Evolutionary conservation across 2,797 vertebrate genomes (phyloP).

Genomic region (Cossypha heuglini): DNA sequence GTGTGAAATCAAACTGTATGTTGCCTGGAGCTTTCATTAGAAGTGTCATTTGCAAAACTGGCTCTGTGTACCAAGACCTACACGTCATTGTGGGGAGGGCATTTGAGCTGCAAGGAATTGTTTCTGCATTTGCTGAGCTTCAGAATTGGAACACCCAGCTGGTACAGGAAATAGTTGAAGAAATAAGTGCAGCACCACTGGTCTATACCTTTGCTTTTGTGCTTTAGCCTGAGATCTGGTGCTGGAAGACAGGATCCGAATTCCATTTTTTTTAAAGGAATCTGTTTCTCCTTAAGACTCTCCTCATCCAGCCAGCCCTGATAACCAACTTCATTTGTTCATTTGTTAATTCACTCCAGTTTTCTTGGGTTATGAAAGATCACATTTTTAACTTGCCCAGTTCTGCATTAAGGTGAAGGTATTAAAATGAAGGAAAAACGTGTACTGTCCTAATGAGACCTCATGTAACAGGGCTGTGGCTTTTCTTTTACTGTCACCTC

Average conservation of each 20-base stretch:
- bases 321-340: not conserved
- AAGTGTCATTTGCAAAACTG: not conserved
- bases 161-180: not conserved
- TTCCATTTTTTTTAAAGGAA: not conserved
- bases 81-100: not conserved
- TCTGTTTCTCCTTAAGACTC: not conserved
- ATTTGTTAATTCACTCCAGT: not conserved
- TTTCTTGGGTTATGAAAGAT: not conserved
- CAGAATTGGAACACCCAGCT: not conserved
- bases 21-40: not conserved
- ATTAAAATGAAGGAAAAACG: not conserved
- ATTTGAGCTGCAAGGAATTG: not conserved
- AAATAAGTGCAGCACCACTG: not conserved
- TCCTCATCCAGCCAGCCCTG: fast-evolving
- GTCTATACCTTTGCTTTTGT: not conserved
- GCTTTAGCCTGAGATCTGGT: not conserved
- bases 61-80: not conserved
- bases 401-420: not conserved
- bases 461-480: not conserved
- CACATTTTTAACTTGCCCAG: not conserved
- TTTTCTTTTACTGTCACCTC: not conserved
- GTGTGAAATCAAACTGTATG: not conserved
- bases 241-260: not conserved
- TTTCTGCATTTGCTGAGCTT: not conserved
- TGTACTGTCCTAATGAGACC: not conserved